Evolutionary conservation across 2,113 vertebrate genomes (phyloP).

Genomic region (Xyrauchen texanus): DNA sequence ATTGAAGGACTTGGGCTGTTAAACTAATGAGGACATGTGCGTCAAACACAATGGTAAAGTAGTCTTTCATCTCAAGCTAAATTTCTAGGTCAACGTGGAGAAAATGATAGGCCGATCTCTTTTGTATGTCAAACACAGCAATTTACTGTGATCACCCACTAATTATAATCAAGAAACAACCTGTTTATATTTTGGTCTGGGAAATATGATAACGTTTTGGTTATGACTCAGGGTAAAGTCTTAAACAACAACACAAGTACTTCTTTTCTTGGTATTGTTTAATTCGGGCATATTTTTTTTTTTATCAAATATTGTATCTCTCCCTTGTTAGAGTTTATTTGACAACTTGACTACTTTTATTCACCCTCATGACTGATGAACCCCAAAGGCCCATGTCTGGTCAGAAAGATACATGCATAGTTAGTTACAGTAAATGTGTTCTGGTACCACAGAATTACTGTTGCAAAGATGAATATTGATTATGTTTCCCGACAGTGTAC

Average conservation of each 20-base stretch:
- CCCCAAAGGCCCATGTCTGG: too few relatives aligned
- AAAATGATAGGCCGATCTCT: constrained; percentile 64
- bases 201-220: constrained; percentile 39
- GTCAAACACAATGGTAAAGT: constrained; percentile 16
- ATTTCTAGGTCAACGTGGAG: constrained; percentile 57
- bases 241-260: constrained; percentile 22
- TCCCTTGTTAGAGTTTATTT: too few relatives aligned
- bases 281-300: constrained; percentile 8
- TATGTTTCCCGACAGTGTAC: too few relatives aligned
- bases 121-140: constrained; percentile 57
- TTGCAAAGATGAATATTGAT: too few relatives aligned
- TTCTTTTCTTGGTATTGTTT: constrained; percentile 7
- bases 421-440: too few relatives aligned
- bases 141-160: constrained; percentile 68
- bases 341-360: too few relatives aligned
- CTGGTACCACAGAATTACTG: too few relatives aligned
- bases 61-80: constrained; percentile 40
- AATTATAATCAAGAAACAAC: constrained; percentile 63
- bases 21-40: constrained; percentile 24
- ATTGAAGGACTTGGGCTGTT: constrained; percentile 29
- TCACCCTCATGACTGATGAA: too few relatives aligned
- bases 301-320: too few relatives aligned
- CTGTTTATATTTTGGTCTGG: constrained; percentile 44
- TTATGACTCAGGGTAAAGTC: constrained; percentile 30
- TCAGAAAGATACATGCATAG: too few relatives aligned